Conservation (phyloP, 2,113 vertebrate genomes). For the Melanotaenia duboulayi region DNA sequence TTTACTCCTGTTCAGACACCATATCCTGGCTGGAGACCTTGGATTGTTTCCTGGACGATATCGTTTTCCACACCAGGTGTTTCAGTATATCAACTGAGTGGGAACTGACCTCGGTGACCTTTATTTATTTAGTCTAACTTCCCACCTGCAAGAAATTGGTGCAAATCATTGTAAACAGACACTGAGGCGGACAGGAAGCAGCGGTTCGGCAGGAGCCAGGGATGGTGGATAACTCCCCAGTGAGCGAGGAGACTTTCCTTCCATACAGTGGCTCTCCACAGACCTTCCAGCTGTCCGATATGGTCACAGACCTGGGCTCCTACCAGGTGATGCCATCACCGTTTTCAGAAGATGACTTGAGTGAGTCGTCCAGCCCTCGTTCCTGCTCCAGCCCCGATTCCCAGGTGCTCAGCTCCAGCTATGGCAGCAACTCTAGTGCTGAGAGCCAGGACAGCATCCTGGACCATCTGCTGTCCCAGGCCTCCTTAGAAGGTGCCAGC, state of each 20-base stretch:
- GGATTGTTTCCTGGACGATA: conserved; percentile 34
- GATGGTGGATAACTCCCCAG: conserved; percentile 93
- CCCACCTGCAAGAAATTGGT: conserved; percentile 30
- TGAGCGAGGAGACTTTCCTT: conserved; percentile 85
- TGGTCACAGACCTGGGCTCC: conserved; percentile 83
- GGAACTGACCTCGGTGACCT: conserved; percentile 40
- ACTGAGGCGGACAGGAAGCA: conserved; percentile 21
- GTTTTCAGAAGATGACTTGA: conserved; percentile 90
- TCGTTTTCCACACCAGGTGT: conserved; percentile 39
- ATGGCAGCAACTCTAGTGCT: conserved; percentile 80
- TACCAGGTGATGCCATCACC: conserved; percentile 92
- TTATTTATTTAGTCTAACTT: conserved; percentile 51
- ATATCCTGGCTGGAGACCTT: conserved; percentile 48
- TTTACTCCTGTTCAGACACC: conserved; percentile 40
- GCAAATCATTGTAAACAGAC: conserved; percentile 29
- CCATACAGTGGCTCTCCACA: conserved; percentile 77
- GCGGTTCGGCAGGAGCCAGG: conserved; percentile 71
- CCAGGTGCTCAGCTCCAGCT: conserved; percentile 90
- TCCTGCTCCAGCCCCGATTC: conserved; percentile 94
- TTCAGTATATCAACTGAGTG: conserved; percentile 29
- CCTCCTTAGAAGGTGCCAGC: conserved; percentile 83
- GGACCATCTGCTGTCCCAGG: conserved; percentile 91
- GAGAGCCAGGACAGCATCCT: conserved; percentile 92
- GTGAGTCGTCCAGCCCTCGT: conserved; percentile 91
- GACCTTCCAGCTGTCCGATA: conserved; percentile 82